Base-by-base conservation (phyloP, 2,888 invertebrate genomes). In the Aphidoletes aphidimyza region DNA sequence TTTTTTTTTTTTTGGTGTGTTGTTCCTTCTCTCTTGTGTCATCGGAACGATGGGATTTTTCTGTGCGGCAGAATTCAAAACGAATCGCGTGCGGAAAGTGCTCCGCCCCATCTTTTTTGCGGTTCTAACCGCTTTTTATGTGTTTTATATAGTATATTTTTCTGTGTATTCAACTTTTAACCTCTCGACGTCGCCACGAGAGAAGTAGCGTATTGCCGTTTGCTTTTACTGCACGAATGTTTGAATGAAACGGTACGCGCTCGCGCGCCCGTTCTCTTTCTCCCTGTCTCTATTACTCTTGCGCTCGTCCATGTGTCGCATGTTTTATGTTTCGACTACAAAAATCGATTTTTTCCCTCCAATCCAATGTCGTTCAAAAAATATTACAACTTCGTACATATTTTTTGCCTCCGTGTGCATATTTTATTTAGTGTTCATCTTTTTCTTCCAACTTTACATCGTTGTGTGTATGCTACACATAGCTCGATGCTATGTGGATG, bases 311-410 rank as follows among this genome's bases (percentile, higher is more conserved):
- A 5, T 5, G 54, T 26, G 22, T 14, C 22, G 54, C 5, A 22
- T 54, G 26, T 54, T 54, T 54, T 54, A 54, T 54, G 22, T 26
- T 54, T 5, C 11, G n/a, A 22, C 54, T 22, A 26, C 30, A 34
- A 69, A 69, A 69, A 69, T 69, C 30, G 69, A 69, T 69, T 69
- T 69, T 54, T 69, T 69, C 69, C 69, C 69, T 69, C 69, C 69
- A 69, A 69, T 69, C 69, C 69, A 69, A 2, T 69, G 34, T 69
- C 69, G 69, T 14, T 69, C 69, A 69, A 69, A 69, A 69, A 69
- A 69, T 69, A 54, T 54, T 54, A 54, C 54, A 54, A 26, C 22
- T 54, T 54, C 30, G 69, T 69, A 69, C 30, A 30, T 30, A 69
- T 69, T 30, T 69, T 69, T 69, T 69, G 30, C 30, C 30, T n/a